Conservation (phyloP, 2,797 vertebrate species). For the Remorina albescens region DNA sequence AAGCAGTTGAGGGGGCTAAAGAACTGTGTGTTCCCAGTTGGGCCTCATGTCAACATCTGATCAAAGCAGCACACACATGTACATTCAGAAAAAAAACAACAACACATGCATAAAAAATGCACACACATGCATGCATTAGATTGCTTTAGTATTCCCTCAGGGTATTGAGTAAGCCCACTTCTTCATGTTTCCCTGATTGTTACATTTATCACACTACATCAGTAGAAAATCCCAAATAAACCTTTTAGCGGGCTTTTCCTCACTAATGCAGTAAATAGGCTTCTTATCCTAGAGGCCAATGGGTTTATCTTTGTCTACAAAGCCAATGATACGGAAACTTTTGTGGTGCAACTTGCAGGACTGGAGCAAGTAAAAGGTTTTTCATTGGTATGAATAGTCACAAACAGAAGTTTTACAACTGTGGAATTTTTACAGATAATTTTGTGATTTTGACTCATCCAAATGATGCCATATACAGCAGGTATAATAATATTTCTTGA, state of each 20-base stretch:
- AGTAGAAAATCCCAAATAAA: conserved; percentile 71
- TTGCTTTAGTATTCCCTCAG: conserved; percentile 42
- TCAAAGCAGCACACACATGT: conserved; percentile 46
- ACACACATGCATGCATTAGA: conserved; percentile 36
- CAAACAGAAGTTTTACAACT: conserved; percentile 14
- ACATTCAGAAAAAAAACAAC: conserved; percentile 26
- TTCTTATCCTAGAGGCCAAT: conserved; percentile 57
- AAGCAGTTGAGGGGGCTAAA: conserved; percentile 19
- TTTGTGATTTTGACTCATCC: conserved; percentile 1
- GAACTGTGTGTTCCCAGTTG: conserved; percentile 46
- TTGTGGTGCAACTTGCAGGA: conserved; percentile 21
- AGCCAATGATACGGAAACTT: conserved; percentile 43
- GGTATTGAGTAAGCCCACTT: conserved; percentile 58
- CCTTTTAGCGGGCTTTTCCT: conserved; percentile 66
- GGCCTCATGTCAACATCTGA: conserved; percentile 60
- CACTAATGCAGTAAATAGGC: conserved; percentile 61
- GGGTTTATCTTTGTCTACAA: conserved; percentile 64
- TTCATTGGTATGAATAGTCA: conserved; percentile 18
- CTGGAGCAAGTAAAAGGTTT: conserved; percentile 34
- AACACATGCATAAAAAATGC: conserved; percentile 47
- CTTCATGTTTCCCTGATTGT: conserved; percentile 64
- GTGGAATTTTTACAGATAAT: neutral
- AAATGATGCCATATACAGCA: neutral
- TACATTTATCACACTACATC: conserved; percentile 64
- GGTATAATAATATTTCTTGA: neutral